phyloP scores from a whole-genome alignment of 2,888 invertebrate species.

The Philopedon plagiatum region DNA sequence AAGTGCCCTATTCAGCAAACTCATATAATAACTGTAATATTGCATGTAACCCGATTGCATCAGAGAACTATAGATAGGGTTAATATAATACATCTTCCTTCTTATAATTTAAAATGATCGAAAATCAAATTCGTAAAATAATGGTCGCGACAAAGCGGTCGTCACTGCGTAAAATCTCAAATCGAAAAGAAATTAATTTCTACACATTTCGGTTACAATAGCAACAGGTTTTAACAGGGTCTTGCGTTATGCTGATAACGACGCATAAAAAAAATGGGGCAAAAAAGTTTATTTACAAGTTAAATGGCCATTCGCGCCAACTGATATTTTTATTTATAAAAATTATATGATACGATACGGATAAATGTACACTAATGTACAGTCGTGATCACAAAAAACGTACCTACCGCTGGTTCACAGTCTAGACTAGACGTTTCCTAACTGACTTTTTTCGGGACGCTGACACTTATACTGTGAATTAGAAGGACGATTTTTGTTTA shows the following conservation, averaged over 20 bases:
- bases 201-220: neutral
- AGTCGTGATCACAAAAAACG: too few species aligned
- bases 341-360: too few species aligned
- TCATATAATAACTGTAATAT: constrained; percentile 38
- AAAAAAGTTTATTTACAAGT: neutral
- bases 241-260: constrained; percentile 6
- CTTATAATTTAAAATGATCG: neutral
- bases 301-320: too few species aligned
- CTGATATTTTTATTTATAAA: too few species aligned
- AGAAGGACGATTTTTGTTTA: too few species aligned
- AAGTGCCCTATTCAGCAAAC: constrained; percentile 21
- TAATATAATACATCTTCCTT: constrained; percentile 14
- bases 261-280: neutral
- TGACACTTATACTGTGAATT: too few species aligned
- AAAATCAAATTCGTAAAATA: constrained; percentile 8
- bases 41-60: constrained; percentile 31
- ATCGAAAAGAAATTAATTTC: neutral
- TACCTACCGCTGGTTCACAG: too few species aligned
- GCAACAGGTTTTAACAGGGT: neutral
- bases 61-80: constrained; percentile 9
- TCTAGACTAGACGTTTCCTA: too few species aligned
- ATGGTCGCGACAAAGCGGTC: neutral
- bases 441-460: too few species aligned
- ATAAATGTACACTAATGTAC: too few species aligned
- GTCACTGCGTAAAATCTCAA: constrained; percentile 16